These are phyloP conservation scores for Mirounga angustirostris DNA, from an alignment of 2,113 vertebrate genomes.

Conservation along the genomic window DNA sequence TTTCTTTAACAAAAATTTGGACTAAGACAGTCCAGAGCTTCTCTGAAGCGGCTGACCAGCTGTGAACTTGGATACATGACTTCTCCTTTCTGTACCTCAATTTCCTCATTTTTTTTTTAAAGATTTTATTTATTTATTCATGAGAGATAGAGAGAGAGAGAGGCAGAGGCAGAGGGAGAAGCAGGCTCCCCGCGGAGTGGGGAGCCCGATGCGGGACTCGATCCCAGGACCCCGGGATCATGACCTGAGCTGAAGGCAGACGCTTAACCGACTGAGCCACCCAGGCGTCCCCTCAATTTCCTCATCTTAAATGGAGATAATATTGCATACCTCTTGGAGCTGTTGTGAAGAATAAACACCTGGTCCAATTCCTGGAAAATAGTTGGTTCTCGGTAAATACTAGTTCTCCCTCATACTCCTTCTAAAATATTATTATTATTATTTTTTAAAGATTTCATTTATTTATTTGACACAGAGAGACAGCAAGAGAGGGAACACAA, in stretches of 20 bases:
- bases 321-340: background rate
- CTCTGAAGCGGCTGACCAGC: background rate
- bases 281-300: background rate
- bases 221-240: too few relatives aligned
- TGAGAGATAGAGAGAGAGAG: too few relatives aligned
- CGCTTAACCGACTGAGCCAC: too few relatives aligned
- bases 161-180: too few relatives aligned
- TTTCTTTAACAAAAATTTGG: conserved; percentile 14
- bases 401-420: background rate
- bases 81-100: background rate
- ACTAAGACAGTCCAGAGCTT: background rate
- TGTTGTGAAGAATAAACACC: background rate
- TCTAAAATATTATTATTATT: background rate
- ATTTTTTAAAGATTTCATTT: too few relatives aligned
- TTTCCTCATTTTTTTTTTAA: background rate
- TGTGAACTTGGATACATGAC: background rate
- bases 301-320: background rate
- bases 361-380: background rate
- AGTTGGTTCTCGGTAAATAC: background rate
- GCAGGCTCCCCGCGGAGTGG: too few relatives aligned
- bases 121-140: too few relatives aligned
- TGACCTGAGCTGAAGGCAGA: too few relatives aligned
- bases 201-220: too few relatives aligned
- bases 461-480: too few relatives aligned
- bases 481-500: too few relatives aligned